Base-by-base conservation (phyloP, 2,113 vertebrate genomes). In the Peromyscus leucopus region DNA sequence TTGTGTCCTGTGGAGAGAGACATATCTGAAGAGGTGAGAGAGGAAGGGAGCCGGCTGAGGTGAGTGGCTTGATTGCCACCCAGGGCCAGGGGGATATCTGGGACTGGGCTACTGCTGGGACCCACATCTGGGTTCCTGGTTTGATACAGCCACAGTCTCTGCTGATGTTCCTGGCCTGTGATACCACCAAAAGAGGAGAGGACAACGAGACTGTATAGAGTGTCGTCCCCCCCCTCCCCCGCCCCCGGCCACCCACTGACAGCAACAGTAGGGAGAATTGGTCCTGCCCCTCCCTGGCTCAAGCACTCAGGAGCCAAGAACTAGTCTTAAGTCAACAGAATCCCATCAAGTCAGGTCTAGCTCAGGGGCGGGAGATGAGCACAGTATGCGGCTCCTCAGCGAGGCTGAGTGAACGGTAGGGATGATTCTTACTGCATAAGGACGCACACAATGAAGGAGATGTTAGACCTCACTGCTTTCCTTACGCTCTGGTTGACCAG, bases 331-430 rank as follows among this genome's bases (percentile, higher is more conserved):
- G 36, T 88, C 69, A 21, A 55, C 63, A 46, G 28, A n/a, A 1
- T 36, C 48, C n/a, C 36, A 17, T 42, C 16, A 31, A 55, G 28
- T 3, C 1, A 4, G 72, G 51, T n/a, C 17, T 85, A 85, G 59
- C 85, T n/a, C 48, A 21, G 48, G n/a, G 15, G 17, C 1, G 15
- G 28, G 24, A 46, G 33, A 55, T 2, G 39, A 4, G 11, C 4
- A 22, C 0, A 2, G 59, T 0, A 1, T 28, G 33, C 31, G 17
- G 26, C n/a, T 83, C 88, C 10, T 0, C 5, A 31, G 26, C 31
- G 5, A 16, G 76, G 46, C 31, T 0, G 21, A 46, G 6, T 0
- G 2, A 39, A 36, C 2, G 31, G 13, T 28, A 9, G 0, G 1
- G 2, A 0, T 2, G 2, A 46, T 7, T 61, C 33, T 63, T 16